Base-by-base conservation (phyloP, 2,797 vertebrate species). In the Acridotheres tristis region DNA sequence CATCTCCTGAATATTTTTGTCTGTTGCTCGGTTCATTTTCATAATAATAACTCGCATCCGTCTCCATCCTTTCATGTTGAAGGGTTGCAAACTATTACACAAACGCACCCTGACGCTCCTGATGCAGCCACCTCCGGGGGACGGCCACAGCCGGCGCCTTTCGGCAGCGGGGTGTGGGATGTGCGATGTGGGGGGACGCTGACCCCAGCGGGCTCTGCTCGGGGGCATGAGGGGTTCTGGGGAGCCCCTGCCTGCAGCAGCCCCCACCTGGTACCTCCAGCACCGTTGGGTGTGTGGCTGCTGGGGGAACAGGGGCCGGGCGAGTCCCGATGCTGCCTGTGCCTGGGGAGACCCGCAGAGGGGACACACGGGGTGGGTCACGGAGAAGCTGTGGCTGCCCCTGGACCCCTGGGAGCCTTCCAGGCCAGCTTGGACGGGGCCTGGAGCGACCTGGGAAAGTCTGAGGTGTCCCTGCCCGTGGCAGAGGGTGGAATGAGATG, bases 1-100 rank as follows among this genome's bases (percentile, higher is more conserved):
- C 95, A 96, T 96, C 95, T 95, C 42, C 68, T 71, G 93, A 96
- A 96, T 96, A 95, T 96, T 96, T 96, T 95, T 96, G 92, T 96
- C 90, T 92, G 82, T 95, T 68, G 82, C 91, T 92, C 15, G 74
- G 77, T 91, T 97, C 95, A 94, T 96, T 96, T 96, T 95, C 96
- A 96, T 96, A 96, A 97, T 96, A 97, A 96, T 96, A 93, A 94
- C 92, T 91, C 34, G 66, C 92, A 94, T 95, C 91, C 95, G 32
- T 86, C 92, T 92, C 61, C 63, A 86, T 84, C 92, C 94, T 97
- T 96, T 95, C 89, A 93, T 96, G 85, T 92, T 94, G 92, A 96
- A 94, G 89, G 87, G 94, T 81, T 85, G 85, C 95, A 96, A 94
- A 96, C 94, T 91, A 89, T 93, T 88, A 91, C 16, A 89, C 88